These are phyloP conservation scores for Trissoscelio sp. DNA, from an alignment of 2,888 invertebrate genomes.

Conservation along the genomic window DNA sequence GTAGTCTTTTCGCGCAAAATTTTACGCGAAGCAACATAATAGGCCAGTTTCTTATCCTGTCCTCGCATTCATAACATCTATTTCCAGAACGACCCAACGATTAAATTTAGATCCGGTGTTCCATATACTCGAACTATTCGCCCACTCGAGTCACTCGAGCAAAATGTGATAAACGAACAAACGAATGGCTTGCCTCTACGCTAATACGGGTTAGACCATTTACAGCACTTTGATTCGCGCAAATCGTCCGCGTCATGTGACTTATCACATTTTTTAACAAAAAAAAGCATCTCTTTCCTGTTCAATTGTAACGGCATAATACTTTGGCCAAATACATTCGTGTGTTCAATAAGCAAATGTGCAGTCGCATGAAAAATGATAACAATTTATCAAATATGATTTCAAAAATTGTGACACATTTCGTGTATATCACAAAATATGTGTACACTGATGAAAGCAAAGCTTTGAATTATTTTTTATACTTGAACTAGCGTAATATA, in stretches of 20 bases:
- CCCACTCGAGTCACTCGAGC: slow-evolving; percentile 76
- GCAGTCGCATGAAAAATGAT: background rate
- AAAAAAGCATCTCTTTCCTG: background rate
- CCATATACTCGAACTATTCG: slow-evolving; percentile 82
- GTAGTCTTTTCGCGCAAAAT: slow-evolving; percentile 57
- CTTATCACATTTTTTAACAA: slow-evolving; percentile 27
- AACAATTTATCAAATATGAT: background rate
- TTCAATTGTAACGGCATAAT: slow-evolving; percentile 12
- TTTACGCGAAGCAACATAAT: slow-evolving; percentile 74
- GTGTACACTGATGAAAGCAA: too few species aligned
- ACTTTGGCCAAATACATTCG: background rate
- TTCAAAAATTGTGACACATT: background rate
- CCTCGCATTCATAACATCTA: slow-evolving; percentile 84
- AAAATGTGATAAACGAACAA: slow-evolving; percentile 77
- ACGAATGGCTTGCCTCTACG: slow-evolving; percentile 66
- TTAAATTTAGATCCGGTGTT: slow-evolving; percentile 83
- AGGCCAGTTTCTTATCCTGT: slow-evolving; percentile 81
- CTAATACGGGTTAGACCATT: slow-evolving; percentile 61
- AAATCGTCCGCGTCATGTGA: slow-evolving; percentile 22
- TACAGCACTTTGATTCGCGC: slow-evolving; percentile 37
- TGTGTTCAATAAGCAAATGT: background rate
- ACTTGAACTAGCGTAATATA: too few species aligned
- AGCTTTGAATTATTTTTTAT: background rate
- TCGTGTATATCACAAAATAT: too few species aligned
- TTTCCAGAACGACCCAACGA: slow-evolving; percentile 82